A percentile compares a stretch with the other conserved stretches of the same genome.
Conservation (phyloP, 2,113 vertebrate species). For the Sorex fumeus region DNA sequence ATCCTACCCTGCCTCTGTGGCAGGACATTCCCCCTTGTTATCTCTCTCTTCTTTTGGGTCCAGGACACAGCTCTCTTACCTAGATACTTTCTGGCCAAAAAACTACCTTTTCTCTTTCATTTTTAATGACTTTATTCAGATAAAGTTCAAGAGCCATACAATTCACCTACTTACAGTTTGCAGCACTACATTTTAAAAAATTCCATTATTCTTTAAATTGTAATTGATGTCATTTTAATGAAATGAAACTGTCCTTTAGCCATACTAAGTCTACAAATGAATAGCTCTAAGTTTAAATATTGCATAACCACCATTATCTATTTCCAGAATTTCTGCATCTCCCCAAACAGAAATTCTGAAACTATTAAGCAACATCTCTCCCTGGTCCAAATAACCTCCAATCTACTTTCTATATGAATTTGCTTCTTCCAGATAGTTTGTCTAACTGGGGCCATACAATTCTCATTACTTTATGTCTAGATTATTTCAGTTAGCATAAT, state of each 20-base stretch:
- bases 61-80: not conserved
- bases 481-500: slow-evolving; percentile 19
- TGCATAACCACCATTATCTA: not conserved
- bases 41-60: too few species aligned
- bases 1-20: too few species aligned
- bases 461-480: not conserved
- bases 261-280: not conserved
- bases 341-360: slow-evolving; percentile 3
- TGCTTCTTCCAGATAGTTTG: not conserved
- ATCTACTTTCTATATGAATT: not conserved
- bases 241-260: not conserved
- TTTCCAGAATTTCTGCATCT: not conserved
- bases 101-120: not conserved
- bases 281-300: not conserved
- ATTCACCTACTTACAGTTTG: not conserved
- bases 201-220: not conserved
- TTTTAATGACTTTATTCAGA: not conserved
- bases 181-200: not conserved
- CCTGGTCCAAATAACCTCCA: not conserved
- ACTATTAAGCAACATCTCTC: not conserved
- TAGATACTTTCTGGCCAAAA: not conserved
- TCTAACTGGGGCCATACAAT: not conserved
- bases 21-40: too few species aligned
- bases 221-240: not conserved
- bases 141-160: not conserved